These are phyloP conservation scores for Sander vitreus DNA, from an alignment of 2,113 vertebrate species.

Conservation along the genomic window DNA sequence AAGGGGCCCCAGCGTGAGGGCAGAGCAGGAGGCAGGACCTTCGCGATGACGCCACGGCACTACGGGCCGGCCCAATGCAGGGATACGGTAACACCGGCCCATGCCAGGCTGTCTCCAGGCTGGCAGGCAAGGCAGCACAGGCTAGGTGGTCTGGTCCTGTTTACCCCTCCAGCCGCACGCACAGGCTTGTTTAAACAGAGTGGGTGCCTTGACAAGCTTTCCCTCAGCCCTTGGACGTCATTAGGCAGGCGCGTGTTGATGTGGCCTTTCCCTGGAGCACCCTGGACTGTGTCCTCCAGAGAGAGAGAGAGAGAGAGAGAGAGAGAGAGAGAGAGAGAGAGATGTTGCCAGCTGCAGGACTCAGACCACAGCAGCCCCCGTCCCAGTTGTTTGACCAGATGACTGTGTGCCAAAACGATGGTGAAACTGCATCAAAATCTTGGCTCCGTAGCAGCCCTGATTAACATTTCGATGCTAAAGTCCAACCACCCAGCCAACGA, in stretches of 20 bases:
- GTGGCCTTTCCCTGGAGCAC: conserved; percentile 65
- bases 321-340: not conserved
- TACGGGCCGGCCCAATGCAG: not conserved
- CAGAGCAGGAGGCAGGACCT: conserved; percentile 29
- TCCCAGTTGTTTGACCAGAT: conserved; percentile 66
- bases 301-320: conserved; percentile 18
- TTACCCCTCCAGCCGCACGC: conserved; percentile 74
- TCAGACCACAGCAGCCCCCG: conserved; percentile 35
- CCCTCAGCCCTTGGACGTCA: conserved; percentile 73
- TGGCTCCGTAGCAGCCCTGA: conserved; percentile 34
- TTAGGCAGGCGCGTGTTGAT: conserved; percentile 60
- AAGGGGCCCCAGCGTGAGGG: not conserved
- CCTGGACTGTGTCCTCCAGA: conserved; percentile 43
- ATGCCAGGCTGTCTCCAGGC: conserved; percentile 49
- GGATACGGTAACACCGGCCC: not conserved
- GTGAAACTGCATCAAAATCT: conserved; percentile 45
- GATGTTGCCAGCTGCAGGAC: conserved; percentile 59
- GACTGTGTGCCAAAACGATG: conserved; percentile 44
- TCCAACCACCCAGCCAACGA: conserved; percentile 36
- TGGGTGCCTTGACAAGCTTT: conserved; percentile 72
- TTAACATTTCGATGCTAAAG: conserved; percentile 45
- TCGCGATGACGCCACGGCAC: conserved; percentile 7
- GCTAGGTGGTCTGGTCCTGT: conserved; percentile 84
- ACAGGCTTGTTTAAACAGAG: conserved; percentile 81
- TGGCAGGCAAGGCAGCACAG: conserved; percentile 59